Evolutionary conservation across 23 tunicate species (phyloP), one percentile per base, ranked within the genome.

Genomic region (Aplidium turbinatum): DNA sequence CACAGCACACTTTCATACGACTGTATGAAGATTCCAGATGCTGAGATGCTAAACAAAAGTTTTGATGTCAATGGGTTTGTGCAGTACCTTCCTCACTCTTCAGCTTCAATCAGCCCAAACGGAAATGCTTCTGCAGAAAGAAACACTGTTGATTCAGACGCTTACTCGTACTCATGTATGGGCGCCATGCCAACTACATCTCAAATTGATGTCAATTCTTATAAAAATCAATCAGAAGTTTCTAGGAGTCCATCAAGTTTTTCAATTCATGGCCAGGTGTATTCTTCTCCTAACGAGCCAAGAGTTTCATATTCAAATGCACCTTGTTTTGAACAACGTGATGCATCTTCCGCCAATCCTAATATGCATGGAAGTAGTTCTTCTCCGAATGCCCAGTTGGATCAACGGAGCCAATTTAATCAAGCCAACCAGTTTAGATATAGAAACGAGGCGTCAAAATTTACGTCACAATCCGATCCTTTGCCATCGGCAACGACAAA

Each of bases 171-270:
- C 24, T 47, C 76, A 16, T 70, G 76, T 28, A 60, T 60, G 19
- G 34, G n/a, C n/a, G n/a, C n/a, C n/a, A n/a, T n/a, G n/a, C n/a
- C 67, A 5, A 26, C 38, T 29, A 60, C 30, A 30, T 4, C 35
- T 4, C 35, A 26, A 26, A 38, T 29, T 29, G 20, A 16, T 30
- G 27, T 4, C 3, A 39, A 38, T 4, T 4, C 11, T 7, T 4
- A 33, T 4, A 66, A 66, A n/a, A 33, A 38, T 24, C 16, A 35
- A 24, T 22, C 72, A 3, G 51, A 26, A 3, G 30, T 35, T 38
- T 38, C 31, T 4, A 28, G 64, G 47, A 81, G 87, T 72, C 87
- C 87, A 33, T 38, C 61, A 0, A 79, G 72, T 32, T 72, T 58
- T 35, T 72, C 87, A 3, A 28, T 72, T 30, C 72, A 76, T 3